phyloP scores from a whole-genome alignment of 2,113 vertebrate species.

The Mustela lutreola region DNA sequence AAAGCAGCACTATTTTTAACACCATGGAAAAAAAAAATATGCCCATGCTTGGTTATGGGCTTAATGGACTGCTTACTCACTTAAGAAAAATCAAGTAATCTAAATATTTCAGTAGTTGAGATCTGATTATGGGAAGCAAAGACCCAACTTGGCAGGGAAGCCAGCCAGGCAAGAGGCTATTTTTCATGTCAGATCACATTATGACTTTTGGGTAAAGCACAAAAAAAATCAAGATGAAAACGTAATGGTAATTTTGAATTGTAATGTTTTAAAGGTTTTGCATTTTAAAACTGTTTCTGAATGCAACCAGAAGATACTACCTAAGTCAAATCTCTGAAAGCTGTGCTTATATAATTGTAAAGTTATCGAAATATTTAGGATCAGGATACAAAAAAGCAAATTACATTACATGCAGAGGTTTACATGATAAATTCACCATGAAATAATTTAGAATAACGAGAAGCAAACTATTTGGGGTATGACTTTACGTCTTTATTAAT shows the following conservation, averaged over 20 bases:
- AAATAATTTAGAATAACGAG: slow-evolving; percentile 41
- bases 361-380: not conserved
- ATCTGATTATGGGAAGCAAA: not conserved
- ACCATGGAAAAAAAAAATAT: not conserved
- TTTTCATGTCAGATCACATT: not conserved
- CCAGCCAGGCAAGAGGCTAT: not conserved
- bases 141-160: not conserved
- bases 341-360: not conserved
- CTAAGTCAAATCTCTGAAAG: not conserved
- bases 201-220: not conserved
- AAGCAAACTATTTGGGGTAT: not conserved
- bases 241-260: not conserved
- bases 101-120: slow-evolving; percentile 38
- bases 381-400: not conserved
- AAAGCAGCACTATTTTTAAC: not conserved
- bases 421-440: not conserved
- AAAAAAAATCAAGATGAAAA: not conserved
- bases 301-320: not conserved
- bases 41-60: not conserved
- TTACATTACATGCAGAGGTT: not conserved
- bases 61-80: not conserved
- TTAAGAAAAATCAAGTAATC: not conserved
- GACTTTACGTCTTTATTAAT: not conserved
- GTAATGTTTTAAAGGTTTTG: slow-evolving; percentile 21
- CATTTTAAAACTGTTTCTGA: slow-evolving; percentile 22